These are phyloP conservation scores for Shargacucullia verbasci DNA, from an alignment of 2,888 invertebrate genomes.

Conservation along the genomic window DNA sequence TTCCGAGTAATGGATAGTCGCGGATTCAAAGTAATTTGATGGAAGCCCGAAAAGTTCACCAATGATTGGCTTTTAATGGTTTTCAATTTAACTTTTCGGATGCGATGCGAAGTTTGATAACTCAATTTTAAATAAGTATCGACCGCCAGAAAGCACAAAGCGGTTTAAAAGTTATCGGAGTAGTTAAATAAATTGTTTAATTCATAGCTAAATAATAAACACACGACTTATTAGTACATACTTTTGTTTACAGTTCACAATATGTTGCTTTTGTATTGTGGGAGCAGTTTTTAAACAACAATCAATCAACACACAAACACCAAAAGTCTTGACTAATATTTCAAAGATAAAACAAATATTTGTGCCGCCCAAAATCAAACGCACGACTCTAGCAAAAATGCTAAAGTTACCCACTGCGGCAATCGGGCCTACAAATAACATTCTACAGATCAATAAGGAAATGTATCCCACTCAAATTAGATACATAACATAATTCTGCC, in stretches of 20 bases:
- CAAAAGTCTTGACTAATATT: no score
- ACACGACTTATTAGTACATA: no score
- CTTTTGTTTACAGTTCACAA: no score
- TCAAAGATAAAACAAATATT: no score
- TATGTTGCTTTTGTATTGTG: no score
- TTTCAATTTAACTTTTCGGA: conserved; percentile 81
- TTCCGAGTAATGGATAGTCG: conserved; percentile 76
- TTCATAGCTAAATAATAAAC: conserved; percentile 4
- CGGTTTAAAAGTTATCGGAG: conserved; percentile 24
- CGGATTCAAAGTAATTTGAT: conserved; percentile 73
- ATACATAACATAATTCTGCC: not conserved
- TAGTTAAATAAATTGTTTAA: conserved; percentile 29
- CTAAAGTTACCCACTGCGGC: no score
- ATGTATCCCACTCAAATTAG: not conserved
- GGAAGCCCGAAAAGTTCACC: conserved; percentile 69
- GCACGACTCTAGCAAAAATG: no score
- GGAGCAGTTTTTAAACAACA: no score
- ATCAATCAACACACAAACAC: no score
- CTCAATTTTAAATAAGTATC: conserved; percentile 69
- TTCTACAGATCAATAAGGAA: not conserved
- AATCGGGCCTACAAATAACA: not conserved
- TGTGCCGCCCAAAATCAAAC: no score
- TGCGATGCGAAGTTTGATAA: conserved; percentile 75
- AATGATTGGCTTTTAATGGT: conserved; percentile 79
- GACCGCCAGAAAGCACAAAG: conserved; percentile 41